Conservation (phyloP, 2,888 invertebrate genomes). For the Rugalucina vietnamica region DNA sequence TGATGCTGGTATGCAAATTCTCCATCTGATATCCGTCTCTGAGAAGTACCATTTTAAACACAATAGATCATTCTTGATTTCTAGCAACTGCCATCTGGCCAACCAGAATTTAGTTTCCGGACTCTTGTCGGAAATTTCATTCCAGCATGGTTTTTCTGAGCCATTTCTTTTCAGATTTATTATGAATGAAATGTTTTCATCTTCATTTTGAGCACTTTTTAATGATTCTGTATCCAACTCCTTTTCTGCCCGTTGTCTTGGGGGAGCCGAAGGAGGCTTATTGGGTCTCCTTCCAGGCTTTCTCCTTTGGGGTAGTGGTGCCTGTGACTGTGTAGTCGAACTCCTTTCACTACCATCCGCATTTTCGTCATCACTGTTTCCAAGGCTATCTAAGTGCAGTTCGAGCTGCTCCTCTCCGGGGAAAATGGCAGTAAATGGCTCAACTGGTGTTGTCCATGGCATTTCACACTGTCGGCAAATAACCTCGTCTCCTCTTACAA, state of each 20-base stretch:
- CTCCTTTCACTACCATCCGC: background rate
- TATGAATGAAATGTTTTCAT: background rate
- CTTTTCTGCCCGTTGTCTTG: background rate
- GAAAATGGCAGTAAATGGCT: background rate
- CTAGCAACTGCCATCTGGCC: conserved; percentile 32
- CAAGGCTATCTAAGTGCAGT: background rate
- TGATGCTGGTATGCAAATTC: conserved; percentile 19
- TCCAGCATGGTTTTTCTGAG: conserved; percentile 16
- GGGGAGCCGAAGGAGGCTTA: background rate
- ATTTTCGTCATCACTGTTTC: background rate
- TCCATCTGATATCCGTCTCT: conserved; percentile 2
- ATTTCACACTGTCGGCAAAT: conserved; percentile 44
- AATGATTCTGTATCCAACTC: background rate
- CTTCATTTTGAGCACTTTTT: background rate
- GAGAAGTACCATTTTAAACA: conserved; percentile 35
- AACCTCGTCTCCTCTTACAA: conserved; percentile 9
- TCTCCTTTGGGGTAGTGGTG: background rate
- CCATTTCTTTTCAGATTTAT: background rate
- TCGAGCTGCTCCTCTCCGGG: background rate
- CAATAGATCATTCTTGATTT: conserved; percentile 25
- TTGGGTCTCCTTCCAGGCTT: background rate
- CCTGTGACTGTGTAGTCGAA: background rate
- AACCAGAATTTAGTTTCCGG: conserved; percentile 30
- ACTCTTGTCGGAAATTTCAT: conserved; percentile 11
- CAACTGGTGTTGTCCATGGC: background rate